Evolutionary conservation across 2,888 invertebrate species (phyloP), one percentile per base, ranked within the genome.

Genomic region (Macrophya alboannulata): DNA sequence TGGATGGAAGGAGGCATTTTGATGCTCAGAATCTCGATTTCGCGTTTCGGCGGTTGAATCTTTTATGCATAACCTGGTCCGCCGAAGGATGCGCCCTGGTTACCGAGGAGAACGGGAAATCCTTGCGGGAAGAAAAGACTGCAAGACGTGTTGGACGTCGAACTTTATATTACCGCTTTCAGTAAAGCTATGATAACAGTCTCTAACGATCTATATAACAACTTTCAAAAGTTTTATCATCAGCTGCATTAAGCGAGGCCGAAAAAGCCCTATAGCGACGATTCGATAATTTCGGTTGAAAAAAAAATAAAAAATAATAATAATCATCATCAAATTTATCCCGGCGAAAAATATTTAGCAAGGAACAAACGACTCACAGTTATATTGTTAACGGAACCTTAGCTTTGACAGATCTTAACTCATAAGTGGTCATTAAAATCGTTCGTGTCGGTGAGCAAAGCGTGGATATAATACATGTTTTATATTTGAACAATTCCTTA

Each of bases 21-120:
- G 45, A 83, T 68, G 83, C 51, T 68, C 65, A 48, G 51, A 68
- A 83, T 83, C 83, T 43, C 83, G 83, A 83, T 83, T 83, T 31
- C 83, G 83, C 68, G 68, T 68, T 83, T 71, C 83, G 83, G 40
- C 51, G 65, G 48, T 83, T 83, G 48, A 68, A 68, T 83, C 48
- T 68, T 83, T 83, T 83, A 65, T 48, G 83, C 83, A 71, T 71
- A 48, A 83, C 48, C 68, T 59, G 83, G 68, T 83, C 40, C 45
- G 43, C 62, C 81, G 81, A 62, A 62, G 45, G 81, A 81, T 83
- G 68, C 83, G 68, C 51, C 25, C 65, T 83, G 83, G 68, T 68
- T 83, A 83, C 68, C 25, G 62, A 59, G 31, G 43, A 77, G 77
- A 81, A 21, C 15, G 62, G 62, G n/a, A 43, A 81, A 81, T 31